Evolutionary conservation across 2,113 vertebrate species (phyloP).

Genomic region (Dasyprocta punctata): DNA sequence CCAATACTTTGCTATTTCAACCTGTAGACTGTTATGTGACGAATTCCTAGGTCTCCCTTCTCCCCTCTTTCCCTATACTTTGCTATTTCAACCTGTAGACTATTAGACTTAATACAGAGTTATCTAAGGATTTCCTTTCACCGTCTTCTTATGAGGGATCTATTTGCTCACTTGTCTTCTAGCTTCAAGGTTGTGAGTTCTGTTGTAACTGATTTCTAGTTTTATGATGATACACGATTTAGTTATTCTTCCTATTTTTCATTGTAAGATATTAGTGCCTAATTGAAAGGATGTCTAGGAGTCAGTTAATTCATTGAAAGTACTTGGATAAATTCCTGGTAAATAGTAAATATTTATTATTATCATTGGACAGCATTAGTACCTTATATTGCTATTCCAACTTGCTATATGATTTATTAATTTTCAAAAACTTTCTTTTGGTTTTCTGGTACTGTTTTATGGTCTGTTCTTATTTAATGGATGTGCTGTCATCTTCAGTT

Average conservation of each 20-base stretch:
- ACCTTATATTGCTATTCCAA: constrained; percentile 17
- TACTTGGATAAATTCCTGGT: constrained; percentile 12
- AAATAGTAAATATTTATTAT: neutral
- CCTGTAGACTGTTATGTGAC: too few species aligned
- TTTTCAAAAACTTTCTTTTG: constrained; percentile 26
- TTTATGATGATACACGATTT: neutral
- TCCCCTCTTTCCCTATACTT: neutral
- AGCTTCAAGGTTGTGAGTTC: neutral
- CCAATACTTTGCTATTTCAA: neutral
- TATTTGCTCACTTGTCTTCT: neutral
- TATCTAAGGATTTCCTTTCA: neutral
- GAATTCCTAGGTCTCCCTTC: neutral
- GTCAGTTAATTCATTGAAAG: neutral
- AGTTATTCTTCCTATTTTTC: neutral
- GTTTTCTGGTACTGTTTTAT: neutral
- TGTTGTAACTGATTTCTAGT: neutral
- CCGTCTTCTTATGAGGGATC: neutral
- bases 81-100: neutral
- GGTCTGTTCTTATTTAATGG: neutral
- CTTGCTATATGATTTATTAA: neutral
- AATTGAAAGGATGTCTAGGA: neutral
- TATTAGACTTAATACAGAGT: neutral
- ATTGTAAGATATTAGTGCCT: neutral
- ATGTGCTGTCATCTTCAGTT: neutral
- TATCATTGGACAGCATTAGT: neutral